Conservation (phyloP, 2,888 invertebrate genomes). For the Erebia epiphron region DNA sequence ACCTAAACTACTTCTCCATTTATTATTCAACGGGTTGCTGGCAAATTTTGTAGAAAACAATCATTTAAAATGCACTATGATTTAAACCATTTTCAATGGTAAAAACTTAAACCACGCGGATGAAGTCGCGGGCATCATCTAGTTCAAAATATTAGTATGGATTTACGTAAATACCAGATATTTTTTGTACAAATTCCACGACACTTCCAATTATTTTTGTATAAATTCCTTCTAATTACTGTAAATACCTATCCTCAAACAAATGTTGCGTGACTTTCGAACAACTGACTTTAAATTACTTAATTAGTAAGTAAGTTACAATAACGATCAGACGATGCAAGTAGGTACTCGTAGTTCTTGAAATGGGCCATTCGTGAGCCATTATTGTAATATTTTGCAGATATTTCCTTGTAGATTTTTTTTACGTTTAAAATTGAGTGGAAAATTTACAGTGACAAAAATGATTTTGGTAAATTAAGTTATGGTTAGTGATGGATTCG, state of each 20-base stretch:
- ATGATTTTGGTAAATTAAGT: too few relatives aligned
- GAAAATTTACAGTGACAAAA: neutral
- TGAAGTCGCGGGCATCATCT: too few relatives aligned
- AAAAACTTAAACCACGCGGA: too few relatives aligned
- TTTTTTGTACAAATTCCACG: too few relatives aligned
- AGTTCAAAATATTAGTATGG: too few relatives aligned
- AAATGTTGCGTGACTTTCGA: constrained; percentile 21
- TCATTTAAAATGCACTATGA: too few relatives aligned
- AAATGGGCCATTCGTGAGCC: constrained; percentile 24
- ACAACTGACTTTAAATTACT: constrained; percentile 17
- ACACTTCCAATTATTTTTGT: too few relatives aligned
- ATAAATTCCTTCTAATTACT: neutral
- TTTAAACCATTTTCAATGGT: too few relatives aligned
- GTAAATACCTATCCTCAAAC: constrained; percentile 16
- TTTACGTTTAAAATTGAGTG: neutral
- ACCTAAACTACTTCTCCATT: neutral
- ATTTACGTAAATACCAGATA: too few relatives aligned
- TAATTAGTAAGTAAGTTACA: constrained; percentile 17
- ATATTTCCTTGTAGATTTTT: constrained; percentile 16
- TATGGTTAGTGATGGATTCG: too few relatives aligned
- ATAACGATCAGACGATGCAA: constrained; percentile 7
- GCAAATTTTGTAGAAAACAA: too few relatives aligned
- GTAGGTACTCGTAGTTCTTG: constrained; percentile 2
- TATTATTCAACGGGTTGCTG: too few relatives aligned
- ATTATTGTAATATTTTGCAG: constrained; percentile 7